A percentile compares a stretch with the other conserved stretches of the same genome.
These are phyloP conservation scores for Phoenicopterus ruber DNA, from an alignment of 2,113 vertebrate genomes.

Conservation along the genomic window DNA sequence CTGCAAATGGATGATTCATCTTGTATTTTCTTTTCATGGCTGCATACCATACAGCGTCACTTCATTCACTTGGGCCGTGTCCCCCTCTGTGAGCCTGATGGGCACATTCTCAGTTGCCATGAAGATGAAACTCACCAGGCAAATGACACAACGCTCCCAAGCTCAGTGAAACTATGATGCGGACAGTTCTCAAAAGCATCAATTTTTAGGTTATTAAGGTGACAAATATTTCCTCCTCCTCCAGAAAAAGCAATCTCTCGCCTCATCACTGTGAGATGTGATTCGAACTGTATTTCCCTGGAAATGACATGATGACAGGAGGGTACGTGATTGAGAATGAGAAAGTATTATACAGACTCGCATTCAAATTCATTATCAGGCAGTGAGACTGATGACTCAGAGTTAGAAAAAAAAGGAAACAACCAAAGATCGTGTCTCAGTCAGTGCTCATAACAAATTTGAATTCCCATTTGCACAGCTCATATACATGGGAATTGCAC, in stretches of 20 bases:
- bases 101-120: background rate
- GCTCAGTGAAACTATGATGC: background rate
- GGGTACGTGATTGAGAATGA: background rate
- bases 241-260: background rate
- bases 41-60: background rate
- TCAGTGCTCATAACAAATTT: conserved; percentile 37
- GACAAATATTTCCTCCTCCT: background rate
- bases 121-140: background rate
- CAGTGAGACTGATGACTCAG: conserved; percentile 53
- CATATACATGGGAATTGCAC: conserved; percentile 40
- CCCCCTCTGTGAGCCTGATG: background rate
- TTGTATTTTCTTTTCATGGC: background rate
- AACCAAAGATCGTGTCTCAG: conserved; percentile 15
- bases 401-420: conserved; percentile 25
- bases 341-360: background rate
- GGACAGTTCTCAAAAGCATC: background rate
- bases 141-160: background rate
- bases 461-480: conserved; percentile 38
- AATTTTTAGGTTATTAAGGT: conserved; percentile 25
- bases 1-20: background rate
- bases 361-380: conserved; percentile 50
- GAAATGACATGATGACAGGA: conserved; percentile 33
- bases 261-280: background rate
- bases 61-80: fast-evolving
- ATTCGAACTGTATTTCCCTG: background rate